A percentile compares a stretch with the other conserved stretches of the same genome.
phyloP scores from a whole-genome alignment of 2,797 vertebrate genomes.

The Echiichthys vipera region DNA sequence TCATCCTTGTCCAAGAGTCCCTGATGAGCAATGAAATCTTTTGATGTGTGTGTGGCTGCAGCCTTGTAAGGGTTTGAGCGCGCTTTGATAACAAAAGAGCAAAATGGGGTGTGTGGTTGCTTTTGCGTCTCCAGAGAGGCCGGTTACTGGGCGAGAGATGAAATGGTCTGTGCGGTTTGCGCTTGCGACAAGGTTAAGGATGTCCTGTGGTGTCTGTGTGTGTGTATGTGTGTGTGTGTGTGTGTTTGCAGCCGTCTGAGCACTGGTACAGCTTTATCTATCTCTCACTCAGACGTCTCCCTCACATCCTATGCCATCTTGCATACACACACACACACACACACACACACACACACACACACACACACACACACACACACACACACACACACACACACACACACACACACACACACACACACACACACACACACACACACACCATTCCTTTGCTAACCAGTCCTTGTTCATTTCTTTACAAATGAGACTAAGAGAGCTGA shows the following conservation, averaged over 20 bases:
- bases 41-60: constrained; percentile 41
- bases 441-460: background rate
- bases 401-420: background rate
- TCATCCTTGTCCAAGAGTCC: constrained; percentile 60
- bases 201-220: constrained; percentile 38
- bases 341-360: background rate
- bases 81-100: constrained; percentile 44
- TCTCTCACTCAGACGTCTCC: constrained; percentile 10
- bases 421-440: background rate
- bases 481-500: constrained; percentile 10
- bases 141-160: constrained; percentile 47
- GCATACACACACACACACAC: background rate
- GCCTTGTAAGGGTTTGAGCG: constrained; percentile 26
- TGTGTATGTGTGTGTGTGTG: too few relatives aligned
- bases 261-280: constrained; percentile 15
- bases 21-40: constrained; percentile 40
- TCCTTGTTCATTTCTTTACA: constrained; percentile 5
- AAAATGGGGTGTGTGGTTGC: constrained; percentile 8
- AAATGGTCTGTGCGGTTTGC: constrained; percentile 48
- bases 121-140: constrained; percentile 14
- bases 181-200: constrained; percentile 63
- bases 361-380: background rate
- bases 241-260: constrained; percentile 36
- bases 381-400: background rate
- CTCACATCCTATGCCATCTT: background rate